Evolutionary conservation across 2,797 vertebrate genomes (phyloP).

Genomic region (Aphelocoma californica): DNA sequence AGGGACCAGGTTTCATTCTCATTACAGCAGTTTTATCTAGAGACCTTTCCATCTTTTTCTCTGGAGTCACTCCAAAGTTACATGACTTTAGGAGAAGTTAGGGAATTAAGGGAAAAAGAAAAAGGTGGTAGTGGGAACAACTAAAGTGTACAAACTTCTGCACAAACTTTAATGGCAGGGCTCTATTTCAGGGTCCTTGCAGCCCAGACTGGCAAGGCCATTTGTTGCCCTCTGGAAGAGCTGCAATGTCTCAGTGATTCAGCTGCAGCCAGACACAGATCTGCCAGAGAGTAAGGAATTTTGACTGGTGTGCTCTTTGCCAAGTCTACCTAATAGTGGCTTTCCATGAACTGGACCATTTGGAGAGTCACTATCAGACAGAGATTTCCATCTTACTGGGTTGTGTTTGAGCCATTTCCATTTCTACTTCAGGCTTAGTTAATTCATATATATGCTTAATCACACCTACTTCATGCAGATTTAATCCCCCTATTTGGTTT

Average conservation of each 20-base stretch:
- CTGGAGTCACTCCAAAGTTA: background rate
- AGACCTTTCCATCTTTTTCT: background rate
- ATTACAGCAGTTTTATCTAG: background rate
- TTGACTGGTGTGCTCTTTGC: background rate
- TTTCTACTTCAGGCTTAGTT: background rate
- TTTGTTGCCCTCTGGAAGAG: background rate
- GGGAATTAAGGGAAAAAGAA: background rate
- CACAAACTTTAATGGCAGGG: background rate
- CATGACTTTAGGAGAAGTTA: background rate
- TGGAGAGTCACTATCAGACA: background rate
- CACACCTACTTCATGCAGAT: background rate
- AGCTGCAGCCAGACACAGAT: background rate
- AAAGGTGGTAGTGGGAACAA: background rate
- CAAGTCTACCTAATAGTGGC: background rate
- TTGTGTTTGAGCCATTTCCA: background rate
- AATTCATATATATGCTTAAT: background rate
- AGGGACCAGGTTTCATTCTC: background rate
- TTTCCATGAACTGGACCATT: background rate
- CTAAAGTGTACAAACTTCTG: background rate
- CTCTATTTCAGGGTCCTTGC: background rate
- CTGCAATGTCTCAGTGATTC: background rate
- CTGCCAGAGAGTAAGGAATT: background rate
- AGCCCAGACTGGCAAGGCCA: background rate
- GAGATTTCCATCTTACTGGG: background rate
- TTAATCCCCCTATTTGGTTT: background rate